Percentiles rank a stretch among this genome's conserved stretches.
phyloP scores from a whole-genome alignment of 2,797 vertebrate genomes.

The Pseudocheirus occidentalis region DNA sequence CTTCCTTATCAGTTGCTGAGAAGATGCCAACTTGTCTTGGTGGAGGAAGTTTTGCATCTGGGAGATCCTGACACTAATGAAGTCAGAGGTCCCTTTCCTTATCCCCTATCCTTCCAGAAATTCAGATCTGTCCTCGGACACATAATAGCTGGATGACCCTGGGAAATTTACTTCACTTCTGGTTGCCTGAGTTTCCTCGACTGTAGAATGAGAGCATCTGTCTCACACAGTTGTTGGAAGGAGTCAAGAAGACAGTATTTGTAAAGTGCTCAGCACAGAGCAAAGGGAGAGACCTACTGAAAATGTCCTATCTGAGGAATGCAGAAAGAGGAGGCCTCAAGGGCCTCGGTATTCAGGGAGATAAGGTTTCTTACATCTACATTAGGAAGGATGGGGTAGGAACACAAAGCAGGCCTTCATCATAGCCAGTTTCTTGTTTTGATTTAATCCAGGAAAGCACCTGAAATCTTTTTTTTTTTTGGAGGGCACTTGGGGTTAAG shows the following conservation, averaged over 20 bases:
- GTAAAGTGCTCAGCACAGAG: not conserved
- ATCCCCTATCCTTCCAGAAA: not conserved
- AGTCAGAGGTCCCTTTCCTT: not conserved
- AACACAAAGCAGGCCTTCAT: not conserved
- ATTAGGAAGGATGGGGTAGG: not conserved
- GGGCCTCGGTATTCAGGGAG: not conserved
- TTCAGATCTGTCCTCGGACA: not conserved
- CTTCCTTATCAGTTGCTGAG: not conserved
- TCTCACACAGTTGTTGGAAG: not conserved
- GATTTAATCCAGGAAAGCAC: not conserved
- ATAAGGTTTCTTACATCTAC: not conserved
- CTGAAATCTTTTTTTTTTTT: not conserved
- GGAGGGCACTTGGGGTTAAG: no score
- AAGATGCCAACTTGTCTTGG: not conserved
- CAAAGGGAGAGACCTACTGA: not conserved
- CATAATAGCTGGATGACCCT: not conserved
- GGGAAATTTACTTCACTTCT: not conserved
- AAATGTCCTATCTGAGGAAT: not conserved
- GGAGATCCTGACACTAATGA: not conserved
- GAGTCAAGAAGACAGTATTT: not conserved
- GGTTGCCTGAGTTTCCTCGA: not conserved
- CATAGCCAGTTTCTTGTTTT: not conserved
- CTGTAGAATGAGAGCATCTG: not conserved
- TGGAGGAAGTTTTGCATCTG: not conserved
- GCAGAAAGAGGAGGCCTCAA: not conserved